Base-by-base conservation (phyloP, 2,888 invertebrate genomes). In the Noctua pronuba region DNA sequence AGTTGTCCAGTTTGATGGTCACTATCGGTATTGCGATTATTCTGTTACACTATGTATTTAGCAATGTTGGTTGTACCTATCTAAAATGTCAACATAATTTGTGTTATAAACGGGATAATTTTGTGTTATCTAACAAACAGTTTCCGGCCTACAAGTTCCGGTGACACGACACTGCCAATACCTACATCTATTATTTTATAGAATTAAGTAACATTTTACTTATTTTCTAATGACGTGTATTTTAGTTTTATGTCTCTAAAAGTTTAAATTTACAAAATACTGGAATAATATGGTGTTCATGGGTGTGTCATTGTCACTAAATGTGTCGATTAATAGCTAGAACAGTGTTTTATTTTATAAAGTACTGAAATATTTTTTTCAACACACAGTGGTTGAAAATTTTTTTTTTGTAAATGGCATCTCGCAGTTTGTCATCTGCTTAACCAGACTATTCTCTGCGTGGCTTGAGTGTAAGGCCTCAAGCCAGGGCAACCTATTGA, bases 91-190 rank as follows among this genome's bases (percentile, higher is more conserved):
- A 65, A 75, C 62, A 71, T 73, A 78, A 73, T 55, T 83, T 70
- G 70, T 78, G 73, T 67, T 75, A 10, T 60, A 38, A 1, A n/a
- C 64, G 62, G 38, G 55, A 73, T 71, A 35, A 44, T 78, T 41
- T 35, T 35, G 75, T 76, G 75, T 75, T 74, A 73, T 83, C 79
- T 79, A 66, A 73, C 62, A 18, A 49, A 73, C 83, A 44, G 67
- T 86, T 86, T 86, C 85, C 85, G 80, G 80, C 84, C 87, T 65
- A 71, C 62, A 52, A 75, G 52, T 73, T 76, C 72, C 79, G 79
- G 67, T 64, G 75, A 49, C 55, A 66, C 69, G 60, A 69, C 75
- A 69, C 65, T 75, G 84, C 70, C 66, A 55, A 64, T 76, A 73
- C 35, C 41, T 76, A 76, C 38, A 55, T 73, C 10, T 75, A 69